Evolutionary conservation across 2,797 vertebrate genomes (phyloP).

Genomic region (Kryptopterus vitreolus): DNA sequence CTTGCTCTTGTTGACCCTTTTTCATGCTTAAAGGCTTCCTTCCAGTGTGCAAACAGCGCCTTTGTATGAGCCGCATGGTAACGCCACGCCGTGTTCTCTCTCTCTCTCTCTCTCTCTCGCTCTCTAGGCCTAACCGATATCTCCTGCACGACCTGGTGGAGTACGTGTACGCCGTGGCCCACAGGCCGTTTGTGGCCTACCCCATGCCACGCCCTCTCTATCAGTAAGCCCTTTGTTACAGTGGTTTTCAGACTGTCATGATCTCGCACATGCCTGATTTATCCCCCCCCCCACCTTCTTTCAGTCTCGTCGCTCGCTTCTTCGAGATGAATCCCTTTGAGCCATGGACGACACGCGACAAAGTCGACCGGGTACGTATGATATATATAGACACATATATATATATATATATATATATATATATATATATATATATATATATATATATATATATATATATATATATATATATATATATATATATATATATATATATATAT

Average conservation of each 20-base stretch:
- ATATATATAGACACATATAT: not conserved
- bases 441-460: no score
- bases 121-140: conserved; percentile 89
- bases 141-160: conserved; percentile 87
- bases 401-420: no score
- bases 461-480: no score
- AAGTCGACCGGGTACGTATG: conserved; percentile 86
- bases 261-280: not conserved
- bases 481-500: no score
- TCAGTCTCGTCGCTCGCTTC: conserved; percentile 76
- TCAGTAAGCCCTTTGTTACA: conserved; percentile 75
- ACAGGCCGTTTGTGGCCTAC: conserved; percentile 81
- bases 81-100: not conserved
- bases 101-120: conserved; percentile 1
- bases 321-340: conserved; percentile 88
- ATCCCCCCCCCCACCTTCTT: no score
- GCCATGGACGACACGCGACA: conserved; percentile 88
- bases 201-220: conserved; percentile 84
- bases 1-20: not conserved
- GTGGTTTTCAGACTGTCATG: not conserved
- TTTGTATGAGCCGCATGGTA: not conserved
- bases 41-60: not conserved
- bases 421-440: no score
- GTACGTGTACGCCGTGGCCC: conserved; percentile 79
- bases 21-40: not conserved